Base-by-base conservation (phyloP, 2,113 vertebrate species). In the Vimba vimba region DNA sequence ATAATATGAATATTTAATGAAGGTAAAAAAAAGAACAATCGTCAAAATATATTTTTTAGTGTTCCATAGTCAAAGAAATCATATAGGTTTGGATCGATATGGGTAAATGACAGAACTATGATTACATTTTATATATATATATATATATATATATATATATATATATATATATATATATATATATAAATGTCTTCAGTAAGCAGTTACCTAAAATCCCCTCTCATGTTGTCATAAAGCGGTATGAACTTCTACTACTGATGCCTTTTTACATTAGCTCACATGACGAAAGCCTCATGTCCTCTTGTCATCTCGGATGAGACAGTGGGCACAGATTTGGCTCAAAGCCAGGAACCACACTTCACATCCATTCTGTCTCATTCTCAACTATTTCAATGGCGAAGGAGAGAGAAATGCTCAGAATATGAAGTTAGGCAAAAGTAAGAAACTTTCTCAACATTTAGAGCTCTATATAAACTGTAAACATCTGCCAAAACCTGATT, bases 301-400 rank as follows among this genome's bases (percentile, higher is more conserved):
- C 86, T 89, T 93, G 93, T 95, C 93, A 91, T 92, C 89, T 92
- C 92, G 60, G 59, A 89, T 88, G 78, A 93, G 91, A 91, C 89
- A 64, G 85, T 90, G 89, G 87, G 92, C 90, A 90, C 88, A 84
- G 91, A 94, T 92, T 92, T 93, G 88, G 91, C 92, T 92, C 90
- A 91, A 90, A 94, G 92, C 92, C 90, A 91, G 91, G 91, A 91
- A 88, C 91, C 92, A 91, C 88, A 90, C 91, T 93, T 95, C 93
- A 93, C 92, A 93, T 93, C 90, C 87, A 92, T 87, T 94, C 91
- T 92, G 85, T 91, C 82, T 94, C 93, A 93, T 45, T 78, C 88
- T 75, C 75, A 87, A 84, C 87, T 69, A 88, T 88, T 90, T 81
- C n/a, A 25, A 81, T 89, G 91, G 89, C 59, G 87, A 88, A 6